Evolutionary conservation across 2,113 vertebrate species (phyloP), one percentile per base, ranked within the genome.

Genomic region (Takifugu bimaculatus): DNA sequence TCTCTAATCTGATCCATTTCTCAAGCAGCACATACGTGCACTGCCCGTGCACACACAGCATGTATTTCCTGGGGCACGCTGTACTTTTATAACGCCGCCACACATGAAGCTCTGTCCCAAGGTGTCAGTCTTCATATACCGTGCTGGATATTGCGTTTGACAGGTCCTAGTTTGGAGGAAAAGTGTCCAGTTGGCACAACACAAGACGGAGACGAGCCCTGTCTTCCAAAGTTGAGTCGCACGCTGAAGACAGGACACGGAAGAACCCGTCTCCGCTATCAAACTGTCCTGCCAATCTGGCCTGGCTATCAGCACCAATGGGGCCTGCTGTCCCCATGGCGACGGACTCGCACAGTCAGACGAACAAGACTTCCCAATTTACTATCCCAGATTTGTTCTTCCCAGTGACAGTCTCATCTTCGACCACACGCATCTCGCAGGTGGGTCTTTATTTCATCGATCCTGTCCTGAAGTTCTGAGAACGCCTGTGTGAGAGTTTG

Each of bases 251-350:
- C 26, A n/a, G 65, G 75, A 77, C 74, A 72, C 35, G 84, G 75
- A 79, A 78, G 75, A 26, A 72, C 26, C 75, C 72, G 69, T 81
- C 79, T 74, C 68, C 50, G 12, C 64, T 78, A 76, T 81, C 81
- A 77, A 60, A 74, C 81, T 65, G 4, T 25, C 65, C 64, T 76
- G 67, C 77, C 80, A 75, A 54, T 77, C 59, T 55, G 50, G 45
- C 52, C 56, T 72, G 63, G 76, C 79, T 57, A 67, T 75, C 71
- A 72, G 5, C 58, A 60, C 54, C 60, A 54, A 29, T 57, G 50
- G 64, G 51, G 55, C 55, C 35, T 65, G 49, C 50, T 65, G 25
- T 66, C 43, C 6, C 1, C 45, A 12, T 4, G 48, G 63, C 63
- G 71, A 70, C 64, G 50, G 57, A 76, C 63, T 76, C 47, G 44